These are phyloP conservation scores for Phocides pigmalion DNA, from an alignment of 1,140 invertebrate species.

Conservation along the genomic window DNA sequence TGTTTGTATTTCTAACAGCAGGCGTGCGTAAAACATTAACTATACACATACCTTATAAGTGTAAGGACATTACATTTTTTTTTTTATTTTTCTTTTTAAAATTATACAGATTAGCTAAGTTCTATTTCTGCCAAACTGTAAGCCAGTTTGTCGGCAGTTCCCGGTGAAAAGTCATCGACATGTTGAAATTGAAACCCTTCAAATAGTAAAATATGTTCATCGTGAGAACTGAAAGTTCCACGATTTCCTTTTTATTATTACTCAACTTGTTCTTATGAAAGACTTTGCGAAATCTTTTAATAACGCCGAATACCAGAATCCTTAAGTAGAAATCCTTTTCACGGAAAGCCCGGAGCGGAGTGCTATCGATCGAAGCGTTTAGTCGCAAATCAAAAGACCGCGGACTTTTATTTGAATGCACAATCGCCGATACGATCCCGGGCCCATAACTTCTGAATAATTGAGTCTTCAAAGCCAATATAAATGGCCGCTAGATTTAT, in stretches of 20 bases:
- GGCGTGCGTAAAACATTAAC: too few species aligned
- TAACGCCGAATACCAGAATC: constrained; percentile 27
- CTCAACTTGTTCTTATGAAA: constrained; percentile 15
- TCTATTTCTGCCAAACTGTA: too few species aligned
- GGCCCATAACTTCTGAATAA: constrained; percentile 32
- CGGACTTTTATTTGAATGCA: constrained; percentile 35
- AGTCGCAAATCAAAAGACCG: constrained; percentile 31
- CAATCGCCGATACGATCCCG: constrained; percentile 32
- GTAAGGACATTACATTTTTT: too few species aligned
- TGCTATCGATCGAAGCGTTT: constrained; percentile 28
- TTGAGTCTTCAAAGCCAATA: constrained; percentile 35
- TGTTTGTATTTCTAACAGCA: too few species aligned
- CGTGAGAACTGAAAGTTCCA: background rate
- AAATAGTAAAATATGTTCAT: background rate
- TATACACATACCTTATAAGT: too few species aligned
- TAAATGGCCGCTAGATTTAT: constrained; percentile 32
- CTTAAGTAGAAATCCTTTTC: constrained; percentile 34
- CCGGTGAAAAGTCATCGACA: too few species aligned
- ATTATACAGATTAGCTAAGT: too few species aligned
- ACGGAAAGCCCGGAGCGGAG: constrained; percentile 20
- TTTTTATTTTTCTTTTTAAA: too few species aligned
- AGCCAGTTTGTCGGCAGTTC: too few species aligned
- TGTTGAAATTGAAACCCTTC: background rate
- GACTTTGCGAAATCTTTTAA: constrained; percentile 31
- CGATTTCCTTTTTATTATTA: constrained; percentile 6